Evolutionary conservation across 2,797 vertebrate genomes (phyloP), one percentile per base, ranked within the genome.

Genomic region (Nannoperca obscura): DNA sequence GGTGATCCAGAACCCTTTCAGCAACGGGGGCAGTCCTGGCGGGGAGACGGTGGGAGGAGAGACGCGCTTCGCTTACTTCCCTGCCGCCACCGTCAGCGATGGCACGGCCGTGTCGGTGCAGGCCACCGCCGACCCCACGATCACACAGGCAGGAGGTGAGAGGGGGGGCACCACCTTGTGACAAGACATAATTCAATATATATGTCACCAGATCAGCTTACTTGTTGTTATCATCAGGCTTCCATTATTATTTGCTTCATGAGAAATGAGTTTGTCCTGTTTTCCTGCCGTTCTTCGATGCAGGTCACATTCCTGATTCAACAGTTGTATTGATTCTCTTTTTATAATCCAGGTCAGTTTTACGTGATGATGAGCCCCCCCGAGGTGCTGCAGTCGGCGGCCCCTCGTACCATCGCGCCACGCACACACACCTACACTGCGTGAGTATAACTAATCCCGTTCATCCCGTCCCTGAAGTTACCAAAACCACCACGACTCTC

Each of bases 361-460:
- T 98, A 98, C 46, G 97, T 98, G 82, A 98, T 98, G 97, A 98
- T 98, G 97, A 97, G 96, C 10, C 96, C 97, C 0, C 96, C 96
- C 3, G 97, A 98, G 13, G 97, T 97, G 72, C 93, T 98, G 81
- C 97, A 97, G 91, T 94, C 96, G 1, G 91, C 96, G 44, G 89
- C 94, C 0, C 97, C 93, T 15, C 95, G 97, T 6, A 96, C 94
- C 69, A 96, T 98, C 53, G 97, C 97, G 1, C 97, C 97, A 1
- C 96, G 97, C 58, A 96, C 96, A 3, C 97, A 98, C 84, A 96
- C 96, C 34, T 98, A 97, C 89, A 95, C 96, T 20, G 93, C 96
- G 97, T 98, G 92, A 80, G 97, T 94, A 78, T 8, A 10, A 50
- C 66, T 12, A 32, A 4, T 34, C 52, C 1, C 32, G 2, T 49